A percentile compares a stretch with the other conserved stretches of the same genome.
Evolutionary conservation across 2,113 vertebrate species (phyloP).

Genomic region (Carollia perspicillata): DNA sequence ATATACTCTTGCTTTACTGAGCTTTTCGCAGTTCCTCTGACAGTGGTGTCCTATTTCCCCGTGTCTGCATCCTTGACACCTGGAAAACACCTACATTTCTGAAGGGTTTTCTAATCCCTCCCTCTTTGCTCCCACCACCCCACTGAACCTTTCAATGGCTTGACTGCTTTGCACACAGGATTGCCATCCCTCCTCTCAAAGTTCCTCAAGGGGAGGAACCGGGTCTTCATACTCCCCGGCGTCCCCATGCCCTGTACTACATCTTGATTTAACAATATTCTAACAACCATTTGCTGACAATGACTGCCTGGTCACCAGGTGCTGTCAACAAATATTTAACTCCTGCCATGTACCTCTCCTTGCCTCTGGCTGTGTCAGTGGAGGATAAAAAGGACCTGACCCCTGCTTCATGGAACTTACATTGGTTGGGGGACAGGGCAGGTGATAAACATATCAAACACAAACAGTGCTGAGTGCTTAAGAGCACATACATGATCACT

Average conservation of each 20-base stretch:
- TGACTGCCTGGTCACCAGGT: background rate
- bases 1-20: background rate
- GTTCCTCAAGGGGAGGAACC: background rate
- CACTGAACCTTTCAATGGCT: background rate
- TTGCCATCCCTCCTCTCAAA: background rate
- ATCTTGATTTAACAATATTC: background rate
- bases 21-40: background rate
- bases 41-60: background rate
- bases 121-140: background rate
- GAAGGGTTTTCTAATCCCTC: background rate
- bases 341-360: background rate
- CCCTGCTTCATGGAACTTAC: background rate
- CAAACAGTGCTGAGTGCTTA: background rate
- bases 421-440: background rate
- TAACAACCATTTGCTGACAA: background rate
- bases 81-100: background rate
- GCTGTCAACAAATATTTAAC: background rate
- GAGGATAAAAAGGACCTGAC: background rate
- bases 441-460: background rate
- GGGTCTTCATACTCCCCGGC: background rate
- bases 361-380: background rate
- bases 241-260: background rate
- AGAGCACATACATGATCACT: background rate
- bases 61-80: background rate
- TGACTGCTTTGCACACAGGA: background rate